Evolutionary conservation across 2,888 invertebrate species (phyloP), one percentile per base, ranked within the genome.

Genomic region (Cerastis leucographa): DNA sequence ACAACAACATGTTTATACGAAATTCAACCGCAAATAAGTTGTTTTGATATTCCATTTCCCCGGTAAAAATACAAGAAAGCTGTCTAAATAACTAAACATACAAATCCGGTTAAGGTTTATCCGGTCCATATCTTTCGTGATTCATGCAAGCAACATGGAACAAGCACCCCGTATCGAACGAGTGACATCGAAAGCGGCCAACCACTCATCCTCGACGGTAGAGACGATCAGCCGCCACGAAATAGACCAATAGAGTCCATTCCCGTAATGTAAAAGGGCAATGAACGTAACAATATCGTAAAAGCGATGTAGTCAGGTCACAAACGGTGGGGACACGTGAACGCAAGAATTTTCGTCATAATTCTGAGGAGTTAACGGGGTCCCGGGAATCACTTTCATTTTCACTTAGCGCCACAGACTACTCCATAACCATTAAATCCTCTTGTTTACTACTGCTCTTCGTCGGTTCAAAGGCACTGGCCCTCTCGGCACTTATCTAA

Each of bases 351-450:
- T 90, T 92, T 89, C 90, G 90, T 92, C 92, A 92, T 94, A 93
- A 94, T 94, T 92, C 90, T 87, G 89, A 82, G 87, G 87, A 93
- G 93, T 91, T 93, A 94, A 93, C 92, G 90, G 92, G 81, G 93
- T 91, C 93, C 79, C 85, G 92, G 90, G 93, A 94, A 94, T 94
- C 92, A 93, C 94, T 95, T 95, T 94, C 93, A 94, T 94, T 95
- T 95, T 95, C 95, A 95, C 95, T 94, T 93, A 94, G 92, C 91
- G 90, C 92, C 91, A 92, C 92, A 90, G 92, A 94, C 93, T 92
- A 91, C 92, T 92, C 90, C 91, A 94, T 94, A 94, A 94, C 92
- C 94, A 93, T 95, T 95, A 95, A 93, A 93, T 93, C 91, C 91
- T 88, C 90, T 92, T 94, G 93, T 95, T 95, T 94, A 95, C 93